A percentile compares a stretch with the other conserved stretches of the same genome.
These are phyloP conservation scores for Ahaetulla prasina DNA, from an alignment of 2,113 vertebrate genomes.

Conservation along the genomic window DNA sequence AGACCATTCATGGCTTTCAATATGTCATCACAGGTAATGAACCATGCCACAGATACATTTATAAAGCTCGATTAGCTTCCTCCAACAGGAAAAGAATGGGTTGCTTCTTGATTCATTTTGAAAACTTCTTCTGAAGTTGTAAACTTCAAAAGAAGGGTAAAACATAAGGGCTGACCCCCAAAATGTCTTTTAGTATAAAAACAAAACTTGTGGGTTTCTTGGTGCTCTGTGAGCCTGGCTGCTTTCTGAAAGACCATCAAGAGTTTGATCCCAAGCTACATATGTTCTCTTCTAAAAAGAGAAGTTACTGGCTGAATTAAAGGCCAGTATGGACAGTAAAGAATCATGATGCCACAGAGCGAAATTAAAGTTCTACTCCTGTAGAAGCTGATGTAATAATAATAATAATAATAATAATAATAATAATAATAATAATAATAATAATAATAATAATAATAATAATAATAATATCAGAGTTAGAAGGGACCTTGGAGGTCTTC, in stretches of 20 bases:
- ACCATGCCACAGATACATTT: constrained; percentile 10
- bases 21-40: constrained; percentile 31
- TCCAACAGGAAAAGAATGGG: not conserved
- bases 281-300: not conserved
- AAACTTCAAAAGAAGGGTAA: constrained; percentile 16
- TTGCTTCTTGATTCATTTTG: constrained; percentile 4
- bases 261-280: not conserved
- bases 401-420: too few relatives aligned
- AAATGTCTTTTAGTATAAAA: not conserved
- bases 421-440: too few relatives aligned
- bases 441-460: too few relatives aligned
- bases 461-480: too few relatives aligned
- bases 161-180: not conserved
- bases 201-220: not conserved
- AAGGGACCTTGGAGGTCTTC: too few relatives aligned
- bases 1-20: constrained; percentile 7
- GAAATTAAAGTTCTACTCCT: not conserved
- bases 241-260: not conserved
- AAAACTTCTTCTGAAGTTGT: constrained; percentile 35
- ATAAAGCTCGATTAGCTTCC: constrained; percentile 25
- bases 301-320: not conserved
- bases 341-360: not conserved
- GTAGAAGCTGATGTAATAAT: not conserved
- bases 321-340: not conserved
- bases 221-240: not conserved